These are phyloP conservation scores for Abramis brama DNA, from an alignment of 2,113 vertebrate genomes.

Conservation along the genomic window DNA sequence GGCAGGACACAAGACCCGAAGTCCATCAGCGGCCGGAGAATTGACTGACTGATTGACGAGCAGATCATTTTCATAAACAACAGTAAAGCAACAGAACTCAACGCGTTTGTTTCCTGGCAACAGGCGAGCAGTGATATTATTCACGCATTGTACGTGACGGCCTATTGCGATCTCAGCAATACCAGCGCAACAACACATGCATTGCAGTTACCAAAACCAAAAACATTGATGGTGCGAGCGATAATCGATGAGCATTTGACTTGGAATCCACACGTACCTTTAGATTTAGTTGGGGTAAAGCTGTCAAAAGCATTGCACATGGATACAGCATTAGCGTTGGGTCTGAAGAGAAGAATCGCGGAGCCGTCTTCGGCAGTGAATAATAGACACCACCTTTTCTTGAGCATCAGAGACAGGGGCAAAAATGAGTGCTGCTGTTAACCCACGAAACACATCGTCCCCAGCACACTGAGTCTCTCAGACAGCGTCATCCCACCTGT, in stretches of 20 bases:
- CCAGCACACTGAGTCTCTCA: conserved; percentile 24
- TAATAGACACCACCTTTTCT: conserved; percentile 27
- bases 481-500: conserved; percentile 54
- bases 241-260: background rate
- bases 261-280: conserved; percentile 50
- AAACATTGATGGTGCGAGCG: background rate
- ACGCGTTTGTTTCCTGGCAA: conserved; percentile 59
- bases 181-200: background rate
- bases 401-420: conserved; percentile 19
- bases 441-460: conserved; percentile 50
- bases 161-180: conserved; percentile 14
- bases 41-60: conserved; percentile 27
- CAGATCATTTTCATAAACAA: conserved; percentile 41
- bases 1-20: conserved; percentile 10
- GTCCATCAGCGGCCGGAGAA: background rate
- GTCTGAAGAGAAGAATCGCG: conserved; percentile 22
- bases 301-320: conserved; percentile 64
- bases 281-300: conserved; percentile 59
- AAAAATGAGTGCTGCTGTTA: conserved; percentile 19
- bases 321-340: conserved; percentile 35
- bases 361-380: conserved; percentile 35
- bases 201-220: background rate
- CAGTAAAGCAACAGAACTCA: conserved; percentile 36
- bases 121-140: conserved; percentile 54
- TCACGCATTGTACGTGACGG: conserved; percentile 40